Evolutionary conservation across 1,140 invertebrate genomes (phyloP), one percentile per base, ranked within the genome.

Genomic region (Phymorhynchus buccinoides): DNA sequence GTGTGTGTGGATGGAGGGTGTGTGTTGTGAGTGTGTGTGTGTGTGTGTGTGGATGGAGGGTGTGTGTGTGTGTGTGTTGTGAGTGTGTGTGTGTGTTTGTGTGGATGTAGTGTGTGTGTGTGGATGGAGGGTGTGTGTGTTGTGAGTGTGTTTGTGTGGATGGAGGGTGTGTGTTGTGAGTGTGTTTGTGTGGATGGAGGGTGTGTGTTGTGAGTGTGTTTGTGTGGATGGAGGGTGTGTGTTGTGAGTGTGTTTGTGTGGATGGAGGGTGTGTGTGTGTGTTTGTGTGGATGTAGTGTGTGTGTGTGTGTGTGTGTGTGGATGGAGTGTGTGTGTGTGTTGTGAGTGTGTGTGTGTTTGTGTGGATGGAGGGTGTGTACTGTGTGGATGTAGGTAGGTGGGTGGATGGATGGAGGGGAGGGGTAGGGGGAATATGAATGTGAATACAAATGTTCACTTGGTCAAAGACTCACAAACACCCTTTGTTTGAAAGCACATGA

Each of bases 241-340:
- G 68, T 35, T n/a, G 62, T 7, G 9, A 16, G 68, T 35, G 68
- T 71, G 68, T 35, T n/a, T 71, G 68, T 35, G 68, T 71, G 68
- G 4, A 9, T 37, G 68, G n/a, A 3, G 68, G 32, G 68, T 35
- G 68, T 71, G 30, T 9, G 30, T 71, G 68, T 35, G 68, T 71
- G 68, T 35, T 6, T 35, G 68, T 35, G 18, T 71, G 18, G 16
- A 22, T 75, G 71, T 41, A 22, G 71, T 41, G 37, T 75, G 71
- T 41, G 71, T 75, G 37, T 41, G 71, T 75, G 71, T 41, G 71
- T 75, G 71, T 41, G 71, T 75, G 71, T 41, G 71, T 75, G 71
- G 3, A 22, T 41, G 3, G 37, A 41, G 71, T 18, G 71, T 75
- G 35, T 18, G 71, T 75, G 71, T 41, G 71, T 75, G 71, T 30